A percentile compares a stretch with the other conserved stretches of the same genome.
Conservation (phyloP, 1,140 invertebrate genomes). For the Riptortus pedestris region DNA sequence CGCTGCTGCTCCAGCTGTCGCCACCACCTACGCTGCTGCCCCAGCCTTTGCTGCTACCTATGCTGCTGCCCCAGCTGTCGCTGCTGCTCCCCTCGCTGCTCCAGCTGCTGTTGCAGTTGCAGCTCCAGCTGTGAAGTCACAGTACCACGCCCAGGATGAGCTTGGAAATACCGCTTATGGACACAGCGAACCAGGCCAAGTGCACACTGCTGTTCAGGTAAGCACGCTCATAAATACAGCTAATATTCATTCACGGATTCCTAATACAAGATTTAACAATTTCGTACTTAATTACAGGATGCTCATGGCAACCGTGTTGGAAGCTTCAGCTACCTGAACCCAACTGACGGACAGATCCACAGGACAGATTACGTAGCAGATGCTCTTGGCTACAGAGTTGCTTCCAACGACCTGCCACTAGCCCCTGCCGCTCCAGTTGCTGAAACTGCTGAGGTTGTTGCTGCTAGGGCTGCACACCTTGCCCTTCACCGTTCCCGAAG, state of each 20-base stretch:
- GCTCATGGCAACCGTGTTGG: conserved; percentile 44
- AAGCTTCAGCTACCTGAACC: conserved; percentile 45
- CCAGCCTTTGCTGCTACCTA: conserved; percentile 21
- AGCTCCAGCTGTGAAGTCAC: conserved; percentile 34
- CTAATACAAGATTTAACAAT: too few relatives aligned
- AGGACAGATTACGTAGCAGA: conserved; percentile 43
- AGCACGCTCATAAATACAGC: conserved; percentile 12
- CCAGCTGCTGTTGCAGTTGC: conserved; percentile 29
- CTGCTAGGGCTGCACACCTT: conserved; percentile 34
- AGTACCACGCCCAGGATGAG: conserved; percentile 48
- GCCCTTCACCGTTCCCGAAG: conserved; percentile 18
- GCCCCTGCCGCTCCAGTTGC: conserved; percentile 29
- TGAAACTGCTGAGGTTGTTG: conserved; percentile 30
- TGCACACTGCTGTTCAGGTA: conserved; percentile 44
- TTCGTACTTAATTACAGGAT: conserved; percentile 37
- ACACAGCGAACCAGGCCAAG: conserved; percentile 44
- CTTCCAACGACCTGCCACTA: conserved; percentile 40
- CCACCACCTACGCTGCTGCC: conserved; percentile 11
- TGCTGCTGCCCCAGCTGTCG: conserved; percentile 24
- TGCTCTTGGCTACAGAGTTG: conserved; percentile 43
- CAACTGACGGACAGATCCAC: conserved; percentile 41
- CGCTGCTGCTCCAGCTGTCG: conserved; percentile 26
- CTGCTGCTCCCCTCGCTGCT: conserved; percentile 24
- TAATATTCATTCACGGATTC: background rate
- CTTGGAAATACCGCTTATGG: conserved; percentile 47